These are phyloP conservation scores for Plectrocnemia conspersa DNA, from an alignment of 1,140 invertebrate genomes.

Conservation along the genomic window DNA sequence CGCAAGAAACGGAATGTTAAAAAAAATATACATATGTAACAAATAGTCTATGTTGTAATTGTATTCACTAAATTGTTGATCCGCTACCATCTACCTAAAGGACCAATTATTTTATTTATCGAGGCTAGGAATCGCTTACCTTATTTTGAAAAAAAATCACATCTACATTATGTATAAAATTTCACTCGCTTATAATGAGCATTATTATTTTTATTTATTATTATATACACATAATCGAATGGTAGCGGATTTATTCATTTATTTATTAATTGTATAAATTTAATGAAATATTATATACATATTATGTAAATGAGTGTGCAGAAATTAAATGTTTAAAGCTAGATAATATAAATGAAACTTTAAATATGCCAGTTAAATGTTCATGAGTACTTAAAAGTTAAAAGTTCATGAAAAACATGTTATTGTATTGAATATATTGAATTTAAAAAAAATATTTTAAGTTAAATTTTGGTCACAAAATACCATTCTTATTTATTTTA, in stretches of 20 bases:
- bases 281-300: not conserved
- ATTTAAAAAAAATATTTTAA: too few species aligned
- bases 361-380: not conserved
- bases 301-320: not conserved
- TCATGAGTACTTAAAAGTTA: not conserved
- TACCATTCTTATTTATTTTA: not conserved
- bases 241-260: not conserved
- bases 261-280: not conserved
- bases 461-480: not conserved
- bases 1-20: conserved; percentile 7
- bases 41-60: conserved; percentile 3
- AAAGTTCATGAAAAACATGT: too few species aligned
- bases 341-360: not conserved
- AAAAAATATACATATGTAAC: conserved; percentile 12
- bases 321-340: not conserved
- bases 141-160: too few species aligned
- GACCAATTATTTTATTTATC: conserved; percentile 23
- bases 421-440: too few species aligned
- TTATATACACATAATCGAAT: not conserved
- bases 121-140: too few species aligned
- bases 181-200: not conserved
- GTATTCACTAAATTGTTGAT: conserved; percentile 6
- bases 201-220: not conserved
- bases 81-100: conserved; percentile 16
- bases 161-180: not conserved